Conservation (phyloP, 2,113 vertebrate genomes). For the Eudyptes chrysolophus region DNA sequence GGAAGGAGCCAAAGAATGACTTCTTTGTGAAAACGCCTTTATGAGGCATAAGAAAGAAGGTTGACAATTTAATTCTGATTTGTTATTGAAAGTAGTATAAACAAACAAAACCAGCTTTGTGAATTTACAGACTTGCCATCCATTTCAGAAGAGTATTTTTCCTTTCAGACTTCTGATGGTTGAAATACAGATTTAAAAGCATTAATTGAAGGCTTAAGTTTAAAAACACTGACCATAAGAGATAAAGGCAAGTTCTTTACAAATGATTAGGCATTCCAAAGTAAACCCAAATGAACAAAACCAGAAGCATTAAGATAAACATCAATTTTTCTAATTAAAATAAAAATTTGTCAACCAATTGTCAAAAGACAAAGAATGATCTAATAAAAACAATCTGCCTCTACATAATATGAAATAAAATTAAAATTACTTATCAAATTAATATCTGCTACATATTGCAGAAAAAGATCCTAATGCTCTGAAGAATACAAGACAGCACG, state of each 20-base stretch:
- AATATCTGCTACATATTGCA: neutral
- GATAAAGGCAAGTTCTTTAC: neutral
- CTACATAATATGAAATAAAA: neutral
- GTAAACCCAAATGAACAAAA: neutral
- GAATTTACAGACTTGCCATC: neutral
- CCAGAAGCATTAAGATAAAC: neutral
- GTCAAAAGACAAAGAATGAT: neutral
- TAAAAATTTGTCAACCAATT: neutral
- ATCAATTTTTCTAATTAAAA: neutral
- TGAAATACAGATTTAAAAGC: neutral
- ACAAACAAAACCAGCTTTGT: neutral
- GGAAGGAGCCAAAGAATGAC: neutral
- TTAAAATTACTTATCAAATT: neutral
- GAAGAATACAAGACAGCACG: neutral
- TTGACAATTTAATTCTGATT: neutral
- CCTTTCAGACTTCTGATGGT: neutral
- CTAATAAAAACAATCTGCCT: neutral
- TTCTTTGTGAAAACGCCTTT: neutral
- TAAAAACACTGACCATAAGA: neutral
- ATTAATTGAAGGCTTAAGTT: neutral
- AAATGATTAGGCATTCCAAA: neutral
- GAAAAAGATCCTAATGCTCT: neutral
- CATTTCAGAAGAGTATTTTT: neutral
- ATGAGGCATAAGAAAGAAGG: neutral
- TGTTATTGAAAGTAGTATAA: neutral